These are phyloP conservation scores for Diplazon laetatorius DNA, from an alignment of 2,888 invertebrate species.

Conservation along the genomic window DNA sequence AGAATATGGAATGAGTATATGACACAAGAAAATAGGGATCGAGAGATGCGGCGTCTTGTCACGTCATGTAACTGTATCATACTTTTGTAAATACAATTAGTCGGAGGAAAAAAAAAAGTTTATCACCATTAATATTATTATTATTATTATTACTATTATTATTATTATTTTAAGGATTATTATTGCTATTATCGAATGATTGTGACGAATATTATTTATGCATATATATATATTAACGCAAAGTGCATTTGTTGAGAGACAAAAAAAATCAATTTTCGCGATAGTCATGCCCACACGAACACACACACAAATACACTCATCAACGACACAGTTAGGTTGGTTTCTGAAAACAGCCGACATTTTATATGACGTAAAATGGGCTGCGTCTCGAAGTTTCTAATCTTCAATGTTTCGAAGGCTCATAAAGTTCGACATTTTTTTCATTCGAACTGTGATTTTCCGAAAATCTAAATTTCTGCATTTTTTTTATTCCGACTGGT, in stretches of 20 bases:
- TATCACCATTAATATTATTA: conserved; percentile 72
- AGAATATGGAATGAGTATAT: conserved; percentile 26
- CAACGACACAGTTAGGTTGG: conserved; percentile 17
- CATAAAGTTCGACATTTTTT: no score
- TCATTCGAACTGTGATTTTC: no score
- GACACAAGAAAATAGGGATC: conserved; percentile 10
- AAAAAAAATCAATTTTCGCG: conserved; percentile 8
- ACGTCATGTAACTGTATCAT: conserved; percentile 71
- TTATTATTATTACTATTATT: conserved; percentile 69
- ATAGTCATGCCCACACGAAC: conserved; percentile 37
- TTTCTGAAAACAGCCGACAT: conserved; percentile 16
- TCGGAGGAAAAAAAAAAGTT: conserved; percentile 70
- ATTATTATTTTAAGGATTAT: conserved; percentile 68
- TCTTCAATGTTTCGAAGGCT: no score
- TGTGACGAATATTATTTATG: conserved; percentile 69
- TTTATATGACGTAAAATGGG: conserved; percentile 68
- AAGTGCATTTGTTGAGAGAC: conserved; percentile 61
- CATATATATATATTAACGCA: conserved; percentile 65
- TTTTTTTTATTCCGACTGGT: no score
- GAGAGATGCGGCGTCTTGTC: conserved; percentile 55
- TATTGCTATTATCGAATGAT: conserved; percentile 68
- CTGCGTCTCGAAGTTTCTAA: no score
- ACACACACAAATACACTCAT: conserved; percentile 25
- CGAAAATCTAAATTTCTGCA: no score
- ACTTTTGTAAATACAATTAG: conserved; percentile 78